phyloP scores from a whole-genome alignment of 2,797 vertebrate species.

The Ctenochaetus hawaiiensis region DNA sequence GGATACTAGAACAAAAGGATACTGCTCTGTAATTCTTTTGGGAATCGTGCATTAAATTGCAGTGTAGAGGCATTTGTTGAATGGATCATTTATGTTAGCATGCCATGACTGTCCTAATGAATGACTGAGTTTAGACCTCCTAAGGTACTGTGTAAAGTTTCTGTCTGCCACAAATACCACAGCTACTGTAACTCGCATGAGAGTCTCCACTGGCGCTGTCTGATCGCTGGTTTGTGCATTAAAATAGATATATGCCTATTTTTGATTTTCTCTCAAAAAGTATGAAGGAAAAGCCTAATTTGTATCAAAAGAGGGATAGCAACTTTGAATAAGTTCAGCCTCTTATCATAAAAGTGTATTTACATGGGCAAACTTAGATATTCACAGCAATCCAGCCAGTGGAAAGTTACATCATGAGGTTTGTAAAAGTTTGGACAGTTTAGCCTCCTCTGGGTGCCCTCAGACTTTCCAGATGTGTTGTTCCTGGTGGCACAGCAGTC shows the following conservation, averaged over 20 bases:
- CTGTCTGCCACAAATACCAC: neutral
- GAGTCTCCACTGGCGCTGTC: neutral
- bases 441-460: slow-evolving; percentile 14
- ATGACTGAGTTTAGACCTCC: neutral
- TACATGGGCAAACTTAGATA: neutral
- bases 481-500: slow-evolving; percentile 30
- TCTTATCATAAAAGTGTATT: neutral
- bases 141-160: neutral
- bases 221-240: neutral
- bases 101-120: neutral
- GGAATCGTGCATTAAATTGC: neutral
- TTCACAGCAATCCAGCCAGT: neutral
- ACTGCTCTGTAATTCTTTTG: neutral
- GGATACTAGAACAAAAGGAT: neutral
- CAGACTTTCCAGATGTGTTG: slow-evolving; percentile 60
- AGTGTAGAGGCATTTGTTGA: neutral
- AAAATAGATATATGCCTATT: neutral
- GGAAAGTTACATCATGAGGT: neutral
- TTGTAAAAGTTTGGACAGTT: neutral
- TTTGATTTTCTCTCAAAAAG: neutral
- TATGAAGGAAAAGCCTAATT: neutral
- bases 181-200: neutral
- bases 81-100: neutral
- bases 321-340: neutral
- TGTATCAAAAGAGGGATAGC: too few species aligned